These are phyloP conservation scores for Donacobius atricapilla DNA, from an alignment of 2,113 vertebrate genomes.

Conservation along the genomic window DNA sequence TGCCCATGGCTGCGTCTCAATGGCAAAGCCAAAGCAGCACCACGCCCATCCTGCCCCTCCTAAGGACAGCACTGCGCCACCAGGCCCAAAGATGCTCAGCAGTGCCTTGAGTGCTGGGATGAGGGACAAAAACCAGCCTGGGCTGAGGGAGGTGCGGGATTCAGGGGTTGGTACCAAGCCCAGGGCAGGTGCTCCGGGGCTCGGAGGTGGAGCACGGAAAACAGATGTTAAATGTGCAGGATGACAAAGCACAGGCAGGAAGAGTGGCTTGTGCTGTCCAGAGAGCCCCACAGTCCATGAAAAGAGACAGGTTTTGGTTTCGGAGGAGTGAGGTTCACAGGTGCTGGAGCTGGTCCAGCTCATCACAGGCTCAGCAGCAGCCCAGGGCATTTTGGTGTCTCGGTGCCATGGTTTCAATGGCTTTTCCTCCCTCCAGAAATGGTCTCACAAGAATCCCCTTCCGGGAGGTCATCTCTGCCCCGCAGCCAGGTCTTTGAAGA, in stretches of 20 bases:
- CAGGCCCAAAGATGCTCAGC: not conserved
- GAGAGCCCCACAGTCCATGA: rapidly evolving
- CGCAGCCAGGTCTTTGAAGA: not conserved
- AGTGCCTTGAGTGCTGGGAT: not conserved
- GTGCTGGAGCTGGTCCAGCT: not conserved
- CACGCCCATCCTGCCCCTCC: rapidly evolving
- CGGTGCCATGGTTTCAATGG: not conserved
- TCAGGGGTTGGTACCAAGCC: not conserved
- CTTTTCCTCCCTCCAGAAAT: not conserved
- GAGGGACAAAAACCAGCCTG: not conserved
- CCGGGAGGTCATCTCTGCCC: not conserved
- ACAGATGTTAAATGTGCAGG: not conserved
- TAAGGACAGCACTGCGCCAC: not conserved
- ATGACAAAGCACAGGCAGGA: not conserved
- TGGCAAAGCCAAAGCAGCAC: not conserved
- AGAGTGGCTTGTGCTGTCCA: not conserved
- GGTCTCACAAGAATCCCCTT: not conserved
- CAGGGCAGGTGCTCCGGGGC: not conserved
- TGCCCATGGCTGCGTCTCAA: rapidly evolving
- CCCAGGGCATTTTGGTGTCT: not conserved
- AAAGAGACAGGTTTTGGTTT: rapidly evolving
- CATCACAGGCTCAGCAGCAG: not conserved
- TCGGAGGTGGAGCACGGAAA: not conserved
- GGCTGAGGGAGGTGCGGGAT: not conserved
- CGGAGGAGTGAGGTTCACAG: not conserved